Evolutionary conservation across 1,140 invertebrate genomes (phyloP).

Genomic region (Drosophila persimilis): DNA sequence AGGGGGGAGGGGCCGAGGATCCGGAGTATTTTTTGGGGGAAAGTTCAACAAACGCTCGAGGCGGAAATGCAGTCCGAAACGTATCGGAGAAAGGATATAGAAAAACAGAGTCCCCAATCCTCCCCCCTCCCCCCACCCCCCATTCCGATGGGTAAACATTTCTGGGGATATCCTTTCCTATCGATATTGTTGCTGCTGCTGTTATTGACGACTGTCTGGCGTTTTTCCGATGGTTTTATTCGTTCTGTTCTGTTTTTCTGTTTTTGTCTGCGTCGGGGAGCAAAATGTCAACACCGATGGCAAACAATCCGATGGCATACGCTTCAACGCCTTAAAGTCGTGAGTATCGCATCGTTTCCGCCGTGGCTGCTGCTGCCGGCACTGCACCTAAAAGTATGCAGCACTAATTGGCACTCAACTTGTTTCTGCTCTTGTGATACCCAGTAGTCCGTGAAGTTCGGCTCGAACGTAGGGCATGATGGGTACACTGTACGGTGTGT

Average conservation of each 20-base stretch:
- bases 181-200: constrained; percentile 7
- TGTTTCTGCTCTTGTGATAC: neutral
- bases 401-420: constrained; percentile 69
- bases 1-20: too few relatives aligned
- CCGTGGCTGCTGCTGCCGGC: neutral
- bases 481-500: too few relatives aligned
- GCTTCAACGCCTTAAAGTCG: constrained; percentile 35
- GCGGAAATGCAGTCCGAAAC: constrained; percentile 64
- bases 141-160: constrained; percentile 47
- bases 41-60: constrained; percentile 67
- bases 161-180: constrained; percentile 1
- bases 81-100: constrained; percentile 37
- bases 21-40: too few relatives aligned
- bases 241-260: constrained; percentile 60
- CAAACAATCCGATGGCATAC: constrained; percentile 52
- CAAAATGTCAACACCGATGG: constrained; percentile 56
- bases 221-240: constrained; percentile 32
- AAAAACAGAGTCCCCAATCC: constrained; percentile 21
- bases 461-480: too few relatives aligned
- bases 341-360: too few relatives aligned
- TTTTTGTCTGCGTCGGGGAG: constrained; percentile 47
- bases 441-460: too few relatives aligned
- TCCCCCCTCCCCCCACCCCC: too few relatives aligned
- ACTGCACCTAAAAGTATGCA: constrained; percentile 64
- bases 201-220: constrained; percentile 72